Evolutionary conservation across 2,888 invertebrate genomes (phyloP), one percentile per base, ranked within the genome.

Genomic region (Acanthosepion esculentum): DNA sequence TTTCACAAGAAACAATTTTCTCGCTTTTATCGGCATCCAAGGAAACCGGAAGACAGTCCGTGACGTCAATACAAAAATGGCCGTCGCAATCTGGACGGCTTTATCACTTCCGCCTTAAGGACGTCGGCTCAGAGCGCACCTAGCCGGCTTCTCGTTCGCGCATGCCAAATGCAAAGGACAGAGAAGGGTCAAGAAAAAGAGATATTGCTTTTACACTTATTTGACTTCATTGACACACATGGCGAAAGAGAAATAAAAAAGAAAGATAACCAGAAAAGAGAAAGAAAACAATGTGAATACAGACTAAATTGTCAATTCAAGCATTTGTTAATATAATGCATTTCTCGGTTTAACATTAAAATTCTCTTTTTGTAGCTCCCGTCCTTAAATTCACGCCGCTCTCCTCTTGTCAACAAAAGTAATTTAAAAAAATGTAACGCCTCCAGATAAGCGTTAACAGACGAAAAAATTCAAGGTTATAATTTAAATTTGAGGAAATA

Each of bases 21-120:
- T n/a, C n/a, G 78, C 78, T 10, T 29, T 78, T 10, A 10, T 78
- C 78, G 10, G 78, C 29, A 78, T 29, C 78, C 29, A n/a, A 78
- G 78, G 78, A 78, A n/a, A 78, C 78, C 78, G 78, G 29, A n/a
- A n/a, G 78, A 12, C n/a, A 8, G 78, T 78, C 78, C 8, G 78
- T 78, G 78, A 78, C 78, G 78, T 78, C 78, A 78, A 78, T 78
- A 78, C 29, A 78, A 78, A 78, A 78, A 78, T 78, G 78, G 78
- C 29, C 10, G 29, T n/a, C 1, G 78, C 29, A 78, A n/a, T 78
- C 78, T 78, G 29, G n/a, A 78, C 78, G n/a, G 78, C n/a, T 78
- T 78, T 78, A 78, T 78, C 78, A 78, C n/a, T 78, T 78, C 78
- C 78, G 78, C 78, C n/a, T 12, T 78, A n/a, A 78, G n/a, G 78